Evolutionary conservation across 1,140 invertebrate species (phyloP), one percentile per base, ranked within the genome.

Genomic region (Halesus radiatus): DNA sequence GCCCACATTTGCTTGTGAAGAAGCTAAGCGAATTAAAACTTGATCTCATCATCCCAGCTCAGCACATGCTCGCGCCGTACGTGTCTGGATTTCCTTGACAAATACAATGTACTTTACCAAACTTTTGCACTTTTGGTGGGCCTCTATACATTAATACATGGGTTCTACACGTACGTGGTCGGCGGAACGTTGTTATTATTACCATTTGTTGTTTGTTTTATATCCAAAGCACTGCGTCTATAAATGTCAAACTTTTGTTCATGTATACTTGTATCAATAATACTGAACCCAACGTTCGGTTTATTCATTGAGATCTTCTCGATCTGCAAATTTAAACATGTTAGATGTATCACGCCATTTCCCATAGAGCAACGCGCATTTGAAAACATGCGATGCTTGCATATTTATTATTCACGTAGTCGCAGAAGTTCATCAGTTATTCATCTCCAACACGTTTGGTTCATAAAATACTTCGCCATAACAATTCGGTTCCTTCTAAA

Each of bases 11-110:
- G 66, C 66, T 70, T 70, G 66, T 52, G 66, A 70, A 70, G 66
- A 70, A 70, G 66, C 37, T 70, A 70, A 70, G 22, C 66, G 66
- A 70, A 70, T 70, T 70, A 70, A 70, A 70, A 70, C 32, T 70
- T 70, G 66, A 70, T 70, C 66, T 37, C 66, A 70, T 45, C 66
- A 45, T 50, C 66, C 66, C 6, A 20, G 16, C 32, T 45, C 20
- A 6, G 18, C 20, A 23, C 15, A 18, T 45, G 29, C n/a, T 70
- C 37, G 66, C 66, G 66, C 29, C 32, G 37, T 45, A 70, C 66
- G 29, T 50, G 32, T n/a, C 45, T 18, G 66, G 66, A 70, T 50
- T 70, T 70, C 66, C 66, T 70, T 45, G 66, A 50, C 66, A 70
- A 70, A 70, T 70, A 70, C 13, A 70, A 18, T 45, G 66, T 70